A percentile compares a stretch with the other conserved stretches of the same genome.
phyloP scores from a whole-genome alignment of 2,888 invertebrate species.

The Mythimna albipuncta region DNA sequence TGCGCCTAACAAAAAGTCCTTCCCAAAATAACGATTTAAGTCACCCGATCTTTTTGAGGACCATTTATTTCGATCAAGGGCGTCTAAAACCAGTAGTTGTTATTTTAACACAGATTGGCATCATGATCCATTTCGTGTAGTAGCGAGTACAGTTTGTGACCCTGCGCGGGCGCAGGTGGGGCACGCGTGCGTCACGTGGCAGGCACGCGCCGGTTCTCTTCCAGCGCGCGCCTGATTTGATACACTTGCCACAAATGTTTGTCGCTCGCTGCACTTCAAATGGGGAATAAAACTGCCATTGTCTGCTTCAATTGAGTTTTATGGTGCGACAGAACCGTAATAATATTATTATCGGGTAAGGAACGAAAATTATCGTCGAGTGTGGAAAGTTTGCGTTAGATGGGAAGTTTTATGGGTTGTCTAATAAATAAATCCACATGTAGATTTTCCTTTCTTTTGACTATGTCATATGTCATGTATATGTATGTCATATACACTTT shows the following conservation, averaged over 20 bases:
- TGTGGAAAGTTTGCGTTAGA: slow-evolving; percentile 31
- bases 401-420: slow-evolving; percentile 8
- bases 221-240: slow-evolving; percentile 75
- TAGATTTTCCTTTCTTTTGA: background rate
- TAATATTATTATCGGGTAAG: slow-evolving; percentile 74
- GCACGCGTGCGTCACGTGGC: slow-evolving; percentile 77
- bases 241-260: slow-evolving; percentile 86
- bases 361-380: slow-evolving; percentile 49
- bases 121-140: slow-evolving; percentile 49
- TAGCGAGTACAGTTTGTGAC: slow-evolving; percentile 50
- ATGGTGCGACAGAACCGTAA: slow-evolving; percentile 75
- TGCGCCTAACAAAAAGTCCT: slow-evolving; percentile 3
- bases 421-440: slow-evolving; percentile 1
- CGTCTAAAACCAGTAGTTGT: slow-evolving; percentile 56
- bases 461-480: too few relatives aligned
- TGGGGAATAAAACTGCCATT: slow-evolving; percentile 79
- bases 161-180: slow-evolving; percentile 76
- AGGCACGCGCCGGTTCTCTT: slow-evolving; percentile 67
- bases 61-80: slow-evolving; percentile 43
- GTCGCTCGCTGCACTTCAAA: slow-evolving; percentile 74
- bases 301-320: slow-evolving; percentile 73
- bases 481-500: background rate
- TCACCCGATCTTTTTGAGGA: slow-evolving; percentile 43
- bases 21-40: slow-evolving; percentile 44
- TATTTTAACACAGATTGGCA: slow-evolving; percentile 62